phyloP scores from a whole-genome alignment of 2,888 invertebrate genomes.

The Andrena haemorrhoa region DNA sequence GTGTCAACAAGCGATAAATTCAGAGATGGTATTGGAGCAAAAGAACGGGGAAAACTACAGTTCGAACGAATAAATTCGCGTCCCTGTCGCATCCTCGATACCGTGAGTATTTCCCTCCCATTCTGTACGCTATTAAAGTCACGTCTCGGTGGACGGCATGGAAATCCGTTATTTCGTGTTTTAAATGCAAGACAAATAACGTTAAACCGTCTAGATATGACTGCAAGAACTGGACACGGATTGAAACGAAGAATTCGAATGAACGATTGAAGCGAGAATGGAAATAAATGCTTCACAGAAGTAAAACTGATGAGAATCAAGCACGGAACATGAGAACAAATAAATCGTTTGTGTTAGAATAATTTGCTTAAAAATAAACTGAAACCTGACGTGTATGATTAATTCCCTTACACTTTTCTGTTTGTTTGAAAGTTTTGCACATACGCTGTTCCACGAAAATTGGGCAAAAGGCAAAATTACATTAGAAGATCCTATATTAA shows the following conservation, averaged over 20 bases:
- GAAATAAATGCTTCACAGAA: background rate
- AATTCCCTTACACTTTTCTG: no score
- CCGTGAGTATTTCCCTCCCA: constrained; percentile 26
- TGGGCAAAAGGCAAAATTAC: no score
- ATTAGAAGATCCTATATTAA: no score
- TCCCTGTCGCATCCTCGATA: constrained; percentile 21
- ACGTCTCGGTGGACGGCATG: constrained; percentile 20
- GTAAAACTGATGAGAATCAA: background rate
- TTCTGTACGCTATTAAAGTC: constrained; percentile 41
- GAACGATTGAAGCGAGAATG: background rate
- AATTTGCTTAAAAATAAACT: no score
- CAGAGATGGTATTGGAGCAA: constrained; percentile 22
- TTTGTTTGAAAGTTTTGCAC: no score
- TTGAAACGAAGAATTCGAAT: background rate
- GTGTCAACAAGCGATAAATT: constrained; percentile 50
- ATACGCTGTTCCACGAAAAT: no score
- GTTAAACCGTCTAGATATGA: background rate
- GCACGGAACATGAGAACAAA: no score
- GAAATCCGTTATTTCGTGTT: constrained; percentile 24
- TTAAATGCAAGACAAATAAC: constrained; percentile 35
- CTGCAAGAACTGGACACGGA: constrained; percentile 1
- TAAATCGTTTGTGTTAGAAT: no score
- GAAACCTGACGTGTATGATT: no score
- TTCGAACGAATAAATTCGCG: constrained; percentile 34
- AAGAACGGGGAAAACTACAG: constrained; percentile 1